phyloP scores from a whole-genome alignment of 2,888 invertebrate genomes.

The Clitarchus hookeri region DNA sequence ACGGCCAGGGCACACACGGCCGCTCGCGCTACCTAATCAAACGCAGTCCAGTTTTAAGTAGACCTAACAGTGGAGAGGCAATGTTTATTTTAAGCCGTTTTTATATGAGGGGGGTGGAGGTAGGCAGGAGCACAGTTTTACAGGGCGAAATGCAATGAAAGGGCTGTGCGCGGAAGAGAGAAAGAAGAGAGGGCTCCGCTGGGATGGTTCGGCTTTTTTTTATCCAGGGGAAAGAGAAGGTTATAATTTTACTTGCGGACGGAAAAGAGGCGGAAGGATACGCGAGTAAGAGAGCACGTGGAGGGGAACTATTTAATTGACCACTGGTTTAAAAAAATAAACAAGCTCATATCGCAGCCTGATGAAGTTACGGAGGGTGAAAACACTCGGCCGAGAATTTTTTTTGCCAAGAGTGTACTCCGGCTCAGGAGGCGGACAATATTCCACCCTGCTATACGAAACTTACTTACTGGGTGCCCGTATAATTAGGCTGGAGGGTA shows the following conservation, averaged over 20 bases:
- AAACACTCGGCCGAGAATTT: neutral
- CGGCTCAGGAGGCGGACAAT: constrained; percentile 1
- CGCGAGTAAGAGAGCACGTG: constrained; percentile 23
- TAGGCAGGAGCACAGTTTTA: constrained; percentile 30
- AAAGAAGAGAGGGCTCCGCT: constrained; percentile 18
- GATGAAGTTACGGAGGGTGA: constrained; percentile 35
- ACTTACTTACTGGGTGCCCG: neutral
- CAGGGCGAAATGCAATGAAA: constrained; percentile 28
- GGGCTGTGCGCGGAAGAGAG: neutral
- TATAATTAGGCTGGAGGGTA: neutral
- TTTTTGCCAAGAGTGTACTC: neutral
- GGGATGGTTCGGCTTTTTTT: constrained; percentile 24
- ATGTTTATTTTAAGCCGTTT: constrained; percentile 41
- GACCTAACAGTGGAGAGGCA: constrained; percentile 33
- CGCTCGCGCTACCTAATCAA: constrained; percentile 38
- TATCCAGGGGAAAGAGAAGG: neutral
- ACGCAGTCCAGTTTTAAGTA: constrained; percentile 39
- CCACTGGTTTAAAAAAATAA: constrained; percentile 39
- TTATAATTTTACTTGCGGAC: constrained; percentile 34
- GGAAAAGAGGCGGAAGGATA: constrained; percentile 24
- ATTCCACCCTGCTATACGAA: neutral
- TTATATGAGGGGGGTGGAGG: constrained; percentile 29
- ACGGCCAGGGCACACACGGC: constrained; percentile 26
- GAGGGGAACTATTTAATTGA: constrained; percentile 35
- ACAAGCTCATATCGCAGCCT: constrained; percentile 38